These are phyloP conservation scores for Cottus gobio DNA, from an alignment of 2,113 vertebrate genomes.

Conservation along the genomic window DNA sequence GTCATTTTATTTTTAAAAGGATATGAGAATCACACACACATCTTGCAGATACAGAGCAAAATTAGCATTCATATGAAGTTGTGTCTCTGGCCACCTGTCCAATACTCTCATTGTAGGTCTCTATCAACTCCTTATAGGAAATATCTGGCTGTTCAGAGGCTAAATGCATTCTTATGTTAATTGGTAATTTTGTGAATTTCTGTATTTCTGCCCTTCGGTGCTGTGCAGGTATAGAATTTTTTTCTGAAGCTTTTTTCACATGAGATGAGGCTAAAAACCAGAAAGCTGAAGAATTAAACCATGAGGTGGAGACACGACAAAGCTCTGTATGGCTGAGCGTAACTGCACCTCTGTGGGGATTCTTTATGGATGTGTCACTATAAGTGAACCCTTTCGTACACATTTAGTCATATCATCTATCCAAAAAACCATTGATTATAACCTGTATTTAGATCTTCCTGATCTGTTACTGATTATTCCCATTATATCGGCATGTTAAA, in stretches of 20 bases:
- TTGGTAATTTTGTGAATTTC: background rate
- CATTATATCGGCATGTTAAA: background rate
- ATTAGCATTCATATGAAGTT: background rate
- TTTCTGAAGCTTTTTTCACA: background rate
- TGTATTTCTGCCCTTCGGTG: background rate
- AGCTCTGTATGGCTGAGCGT: too few relatives aligned
- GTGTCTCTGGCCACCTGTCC: background rate
- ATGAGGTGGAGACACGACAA: background rate
- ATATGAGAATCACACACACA: background rate
- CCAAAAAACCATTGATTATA: background rate
- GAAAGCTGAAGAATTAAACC: background rate
- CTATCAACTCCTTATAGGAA: background rate
- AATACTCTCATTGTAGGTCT: background rate
- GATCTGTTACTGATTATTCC: background rate
- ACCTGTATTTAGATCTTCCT: background rate
- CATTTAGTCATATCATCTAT: background rate
- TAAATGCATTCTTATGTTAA: background rate
- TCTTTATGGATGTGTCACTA: background rate
- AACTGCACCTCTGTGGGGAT: background rate
- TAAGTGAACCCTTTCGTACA: background rate
- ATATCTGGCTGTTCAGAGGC: too few relatives aligned
- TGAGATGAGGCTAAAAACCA: background rate
- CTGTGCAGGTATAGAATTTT: background rate
- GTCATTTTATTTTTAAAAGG: background rate
- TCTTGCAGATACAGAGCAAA: background rate